A percentile compares a stretch with the other conserved stretches of the same genome.
phyloP scores from a whole-genome alignment of 2,113 vertebrate genomes.

The Stigmatopora nigra region DNA sequence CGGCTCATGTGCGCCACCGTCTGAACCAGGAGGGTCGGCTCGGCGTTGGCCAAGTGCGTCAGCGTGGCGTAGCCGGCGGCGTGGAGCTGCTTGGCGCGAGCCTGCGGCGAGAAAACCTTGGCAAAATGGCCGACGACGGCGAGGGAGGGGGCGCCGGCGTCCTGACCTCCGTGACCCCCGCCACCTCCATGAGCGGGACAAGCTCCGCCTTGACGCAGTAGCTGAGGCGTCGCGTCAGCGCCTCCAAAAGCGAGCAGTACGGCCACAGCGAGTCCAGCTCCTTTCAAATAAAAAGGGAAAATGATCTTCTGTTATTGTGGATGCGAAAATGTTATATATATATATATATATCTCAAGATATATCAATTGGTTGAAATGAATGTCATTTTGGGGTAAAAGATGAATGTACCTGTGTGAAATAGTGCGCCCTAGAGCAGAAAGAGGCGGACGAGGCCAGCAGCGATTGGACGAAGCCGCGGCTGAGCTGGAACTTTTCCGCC shows the following conservation, averaged over 20 bases:
- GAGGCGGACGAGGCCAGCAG: constrained; percentile 82
- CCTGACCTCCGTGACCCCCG: constrained; percentile 86
- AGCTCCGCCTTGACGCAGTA: constrained; percentile 90
- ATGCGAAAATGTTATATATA: no score
- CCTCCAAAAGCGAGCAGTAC: constrained; percentile 78
- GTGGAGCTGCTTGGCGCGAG: constrained; percentile 87
- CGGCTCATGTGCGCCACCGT: constrained; percentile 75
- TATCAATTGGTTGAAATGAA: no score
- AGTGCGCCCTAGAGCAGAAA: constrained; percentile 84
- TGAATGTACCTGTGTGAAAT: constrained; percentile 80
- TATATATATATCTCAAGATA: no score
- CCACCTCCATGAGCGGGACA: constrained; percentile 93
- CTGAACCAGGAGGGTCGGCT: constrained; percentile 72
- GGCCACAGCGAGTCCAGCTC: constrained; percentile 94
- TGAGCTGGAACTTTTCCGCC: constrained; percentile 80
- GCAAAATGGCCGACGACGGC: background rate
- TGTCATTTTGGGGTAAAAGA: no score
- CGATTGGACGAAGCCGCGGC: constrained; percentile 82
- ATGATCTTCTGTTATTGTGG: no score
- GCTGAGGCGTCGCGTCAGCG: constrained; percentile 80
- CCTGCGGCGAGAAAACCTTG: constrained; percentile 53
- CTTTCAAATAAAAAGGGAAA: constrained; percentile 51
- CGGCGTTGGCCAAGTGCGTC: constrained; percentile 81
- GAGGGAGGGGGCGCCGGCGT: background rate
- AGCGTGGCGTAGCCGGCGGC: constrained; percentile 82